Percentiles rank a stretch among this genome's conserved stretches.
phyloP scores from a whole-genome alignment of 1,140 invertebrate genomes.

The Asobara japonica region DNA sequence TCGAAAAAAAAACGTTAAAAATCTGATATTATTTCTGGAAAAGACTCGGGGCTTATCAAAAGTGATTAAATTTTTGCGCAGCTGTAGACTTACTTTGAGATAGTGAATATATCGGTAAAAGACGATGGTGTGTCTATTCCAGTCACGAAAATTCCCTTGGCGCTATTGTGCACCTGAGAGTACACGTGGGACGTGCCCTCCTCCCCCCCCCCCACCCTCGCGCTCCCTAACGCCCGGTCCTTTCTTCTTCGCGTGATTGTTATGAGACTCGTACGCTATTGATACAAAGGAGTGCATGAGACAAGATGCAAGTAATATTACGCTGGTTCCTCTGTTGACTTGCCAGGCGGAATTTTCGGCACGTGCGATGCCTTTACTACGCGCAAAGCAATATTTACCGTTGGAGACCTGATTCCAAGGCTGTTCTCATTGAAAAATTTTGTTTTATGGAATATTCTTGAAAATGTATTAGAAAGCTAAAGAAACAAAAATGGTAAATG shows the following conservation, averaged over 20 bases:
- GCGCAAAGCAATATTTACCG: neutral
- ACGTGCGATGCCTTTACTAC: neutral
- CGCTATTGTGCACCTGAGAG: neutral
- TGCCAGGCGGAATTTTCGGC: neutral
- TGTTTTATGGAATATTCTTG: neutral
- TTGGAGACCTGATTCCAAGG: neutral
- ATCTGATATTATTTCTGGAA: too few relatives aligned
- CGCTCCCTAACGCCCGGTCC: too few relatives aligned
- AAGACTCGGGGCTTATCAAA: too few relatives aligned
- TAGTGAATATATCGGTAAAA: neutral
- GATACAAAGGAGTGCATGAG: neutral
- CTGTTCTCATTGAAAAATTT: neutral
- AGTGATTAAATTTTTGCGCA: too few relatives aligned
- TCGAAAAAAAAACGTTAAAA: too few relatives aligned
- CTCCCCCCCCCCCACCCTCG: too few relatives aligned
- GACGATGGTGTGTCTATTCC: neutral
- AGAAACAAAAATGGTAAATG: too few relatives aligned
- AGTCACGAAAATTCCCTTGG: neutral
- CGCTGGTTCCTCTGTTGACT: neutral
- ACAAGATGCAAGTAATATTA: slow-evolving; percentile 13
- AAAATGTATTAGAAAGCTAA: too few relatives aligned
- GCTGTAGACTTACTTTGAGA: too few relatives aligned
- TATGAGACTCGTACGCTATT: neutral
- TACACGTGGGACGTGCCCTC: neutral
- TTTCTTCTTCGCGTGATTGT: neutral